Conservation (phyloP, 2,888 invertebrate species). For the Lordiphosa fenestrarum region DNA sequence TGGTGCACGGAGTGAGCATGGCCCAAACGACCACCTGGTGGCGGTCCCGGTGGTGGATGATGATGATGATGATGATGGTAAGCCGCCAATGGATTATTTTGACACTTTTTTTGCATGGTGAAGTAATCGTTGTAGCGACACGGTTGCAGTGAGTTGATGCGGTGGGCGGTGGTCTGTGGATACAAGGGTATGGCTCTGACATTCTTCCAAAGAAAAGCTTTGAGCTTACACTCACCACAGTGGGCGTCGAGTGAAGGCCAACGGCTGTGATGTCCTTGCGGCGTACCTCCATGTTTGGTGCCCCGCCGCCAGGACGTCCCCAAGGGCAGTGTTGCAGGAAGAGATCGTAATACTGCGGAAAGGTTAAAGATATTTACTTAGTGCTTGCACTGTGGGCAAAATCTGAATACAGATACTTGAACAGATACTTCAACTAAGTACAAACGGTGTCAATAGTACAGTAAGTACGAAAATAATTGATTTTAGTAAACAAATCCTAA, state of each 20-base stretch:
- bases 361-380: no score
- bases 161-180: slow-evolving; percentile 64
- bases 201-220: no score
- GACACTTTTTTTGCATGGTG: slow-evolving; percentile 74
- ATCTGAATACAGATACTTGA: no score
- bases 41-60: slow-evolving; percentile 34
- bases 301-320: slow-evolving; percentile 89
- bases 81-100: slow-evolving; percentile 62
- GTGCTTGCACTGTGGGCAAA: no score
- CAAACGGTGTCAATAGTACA: no score
- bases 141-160: slow-evolving; percentile 75
- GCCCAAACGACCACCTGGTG: slow-evolving; percentile 34
- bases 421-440: no score
- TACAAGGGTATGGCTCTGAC: neutral
- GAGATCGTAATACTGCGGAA: slow-evolving; percentile 82
- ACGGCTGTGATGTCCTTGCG: slow-evolving; percentile 86
- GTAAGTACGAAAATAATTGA: no score
- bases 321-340: slow-evolving; percentile 89
- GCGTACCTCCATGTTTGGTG: slow-evolving; percentile 85
- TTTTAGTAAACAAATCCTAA: no score
- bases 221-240: slow-evolving; percentile 78
- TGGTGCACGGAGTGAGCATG: slow-evolving; percentile 65
- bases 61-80: slow-evolving; percentile 70
- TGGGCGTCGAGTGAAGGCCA: slow-evolving; percentile 85
- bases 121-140: slow-evolving; percentile 78